Percentiles rank a stretch among this genome's conserved stretches.
phyloP scores from a whole-genome alignment of 2,113 vertebrate genomes.

The Eclectus roratus region DNA sequence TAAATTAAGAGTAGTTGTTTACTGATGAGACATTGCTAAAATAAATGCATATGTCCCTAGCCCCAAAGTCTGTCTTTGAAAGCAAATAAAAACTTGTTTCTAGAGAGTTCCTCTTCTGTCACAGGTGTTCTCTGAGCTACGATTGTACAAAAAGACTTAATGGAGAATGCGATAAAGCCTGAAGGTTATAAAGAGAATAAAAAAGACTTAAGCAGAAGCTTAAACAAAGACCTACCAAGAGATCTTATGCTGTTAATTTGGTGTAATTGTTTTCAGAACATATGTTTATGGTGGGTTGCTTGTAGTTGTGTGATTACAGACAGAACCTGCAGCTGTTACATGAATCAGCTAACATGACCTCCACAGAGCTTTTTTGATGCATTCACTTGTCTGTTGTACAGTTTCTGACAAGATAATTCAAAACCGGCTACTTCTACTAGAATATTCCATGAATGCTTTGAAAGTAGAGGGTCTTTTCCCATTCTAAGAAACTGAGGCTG shows the following conservation, averaged over 20 bases:
- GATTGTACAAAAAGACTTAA: neutral
- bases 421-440: neutral
- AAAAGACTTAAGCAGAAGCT: neutral
- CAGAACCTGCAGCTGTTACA: neutral
- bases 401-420: neutral
- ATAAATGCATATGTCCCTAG: neutral
- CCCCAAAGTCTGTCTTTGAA: neutral
- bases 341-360: neutral
- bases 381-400: neutral
- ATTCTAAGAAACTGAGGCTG: neutral
- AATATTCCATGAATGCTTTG: neutral
- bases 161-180: neutral
- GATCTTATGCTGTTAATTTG: neutral
- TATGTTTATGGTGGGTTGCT: neutral
- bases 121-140: neutral
- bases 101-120: neutral
- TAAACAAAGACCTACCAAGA: neutral
- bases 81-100: neutral
- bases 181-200: neutral
- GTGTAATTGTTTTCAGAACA: neutral
- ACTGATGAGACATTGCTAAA: neutral
- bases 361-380: neutral
- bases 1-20: neutral
- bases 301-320: neutral
- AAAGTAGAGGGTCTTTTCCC: neutral